Evolutionary conservation across 2,113 vertebrate species (phyloP).

Genomic region (cat (Felis catus)): DNA sequence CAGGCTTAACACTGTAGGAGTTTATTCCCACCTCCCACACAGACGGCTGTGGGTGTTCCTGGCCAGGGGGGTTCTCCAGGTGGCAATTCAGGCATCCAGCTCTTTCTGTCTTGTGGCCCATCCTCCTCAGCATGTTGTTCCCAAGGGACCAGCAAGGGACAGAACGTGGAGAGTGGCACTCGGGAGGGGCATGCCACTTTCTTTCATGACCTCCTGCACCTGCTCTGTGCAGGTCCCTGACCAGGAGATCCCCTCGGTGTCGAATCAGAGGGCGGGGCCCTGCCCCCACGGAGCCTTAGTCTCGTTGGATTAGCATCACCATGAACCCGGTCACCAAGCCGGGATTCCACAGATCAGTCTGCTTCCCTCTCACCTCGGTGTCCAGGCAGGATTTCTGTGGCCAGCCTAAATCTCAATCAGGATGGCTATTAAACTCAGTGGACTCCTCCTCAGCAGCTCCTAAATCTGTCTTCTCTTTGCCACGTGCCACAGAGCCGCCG

Average conservation of each 20-base stretch:
- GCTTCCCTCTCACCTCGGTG: background rate
- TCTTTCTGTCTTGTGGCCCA: too few relatives aligned
- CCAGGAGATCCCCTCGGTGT: background rate
- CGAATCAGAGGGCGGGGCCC: background rate
- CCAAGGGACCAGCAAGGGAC: background rate
- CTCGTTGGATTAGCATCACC: background rate
- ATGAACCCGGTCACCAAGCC: background rate
- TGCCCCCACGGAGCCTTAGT: fast-evolving
- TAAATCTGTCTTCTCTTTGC: background rate
- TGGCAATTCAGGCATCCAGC: background rate
- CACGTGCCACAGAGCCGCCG: background rate
- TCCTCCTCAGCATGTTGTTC: background rate
- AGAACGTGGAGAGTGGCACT: background rate
- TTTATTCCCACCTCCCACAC: too few relatives aligned
- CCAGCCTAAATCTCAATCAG: background rate
- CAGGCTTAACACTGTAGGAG: background rate
- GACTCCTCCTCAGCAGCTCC: background rate
- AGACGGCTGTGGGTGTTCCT: fast-evolving
- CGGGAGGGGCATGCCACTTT: fast-evolving
- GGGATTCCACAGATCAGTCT: background rate
- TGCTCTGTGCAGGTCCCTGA: fast-evolving
- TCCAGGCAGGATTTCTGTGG: background rate
- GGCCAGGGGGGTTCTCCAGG: background rate
- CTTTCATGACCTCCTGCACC: background rate
- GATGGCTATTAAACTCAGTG: background rate